Base-by-base conservation (phyloP, 2,888 invertebrate genomes). In the Euclidia mi region DNA sequence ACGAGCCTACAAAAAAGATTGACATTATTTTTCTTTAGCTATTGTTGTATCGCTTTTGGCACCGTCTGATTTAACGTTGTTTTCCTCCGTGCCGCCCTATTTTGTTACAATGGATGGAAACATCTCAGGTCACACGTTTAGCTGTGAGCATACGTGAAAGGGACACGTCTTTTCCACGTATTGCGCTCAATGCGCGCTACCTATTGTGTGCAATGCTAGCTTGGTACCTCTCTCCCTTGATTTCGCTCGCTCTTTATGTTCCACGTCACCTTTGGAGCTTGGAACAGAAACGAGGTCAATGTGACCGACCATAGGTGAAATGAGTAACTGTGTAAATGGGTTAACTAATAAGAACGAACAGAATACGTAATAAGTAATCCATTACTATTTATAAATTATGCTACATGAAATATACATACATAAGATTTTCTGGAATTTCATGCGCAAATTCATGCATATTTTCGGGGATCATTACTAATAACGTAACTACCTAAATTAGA, bases 171-270 rank as follows among this genome's bases (percentile, higher is more conserved):
- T 70, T 70, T 55, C 53, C 56, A 41, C 60, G 58, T 56, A 47
- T 48, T 44, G n/a, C 35, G 52, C 63, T 58, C 62, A 57, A 40
- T 56, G 58, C 48, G 47, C 48, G 47, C 75, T 80, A 76, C 81
- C 84, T 82, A 80, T 85, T 76, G 79, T 81, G 38, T 53, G 66
- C 61, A 78, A 82, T 86, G 83, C 76, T 71, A 63, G 75, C 86
- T 84, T 82, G 70, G 87, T 88, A 79, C 79, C 71, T 75, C 64
- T 67, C 76, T 81, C 74, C 82, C 78, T 82, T 84, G 87, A 88
- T 87, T 87, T 83, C 72, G 78, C 82, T 72, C 79, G 67, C 78
- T 77, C 82, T 85, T 85, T 83, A 81, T 81, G 81, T 80, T 79
- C 61, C 81, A 69, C 72, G 69, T 73, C 79, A 82, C 81, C 81